These are phyloP conservation scores for Ctenochaetus hawaiiensis DNA, from an alignment of 2,797 vertebrate species.

Conservation along the genomic window DNA sequence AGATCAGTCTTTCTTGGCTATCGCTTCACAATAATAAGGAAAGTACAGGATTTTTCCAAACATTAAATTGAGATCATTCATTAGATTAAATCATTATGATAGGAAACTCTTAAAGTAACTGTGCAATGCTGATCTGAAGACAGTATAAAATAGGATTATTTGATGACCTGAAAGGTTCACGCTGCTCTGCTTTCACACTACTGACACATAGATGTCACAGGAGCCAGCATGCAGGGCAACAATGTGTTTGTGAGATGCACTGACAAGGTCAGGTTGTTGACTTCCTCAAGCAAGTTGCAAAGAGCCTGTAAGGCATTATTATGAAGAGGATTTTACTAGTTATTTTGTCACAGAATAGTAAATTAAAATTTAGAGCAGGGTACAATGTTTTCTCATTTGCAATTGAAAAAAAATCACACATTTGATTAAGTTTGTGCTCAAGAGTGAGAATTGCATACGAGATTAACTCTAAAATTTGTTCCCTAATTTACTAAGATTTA, in stretches of 20 bases:
- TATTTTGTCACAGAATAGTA: not conserved
- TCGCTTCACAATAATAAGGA: not conserved
- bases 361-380: not conserved
- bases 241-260: slow-evolving; percentile 41
- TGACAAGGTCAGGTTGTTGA: slow-evolving; percentile 59
- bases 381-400: not conserved
- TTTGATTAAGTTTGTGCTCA: not conserved
- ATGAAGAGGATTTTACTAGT: not conserved
- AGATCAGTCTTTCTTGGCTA: not conserved
- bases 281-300: not conserved
- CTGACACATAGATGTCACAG: slow-evolving; percentile 66
- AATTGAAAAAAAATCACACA: not conserved
- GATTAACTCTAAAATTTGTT: not conserved
- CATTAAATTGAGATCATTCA: not conserved
- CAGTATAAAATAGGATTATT: slow-evolving; percentile 38
- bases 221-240: slow-evolving; percentile 53
- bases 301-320: slow-evolving; percentile 1
- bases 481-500: not conserved
- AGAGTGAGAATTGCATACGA: not conserved
- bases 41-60: not conserved
- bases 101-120: not conserved
- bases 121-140: slow-evolving; percentile 27
- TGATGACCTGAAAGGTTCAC: slow-evolving; percentile 63
- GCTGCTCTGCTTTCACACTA: slow-evolving; percentile 63
- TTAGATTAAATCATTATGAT: not conserved